Percentiles rank a stretch among this genome's conserved stretches.
phyloP scores from a whole-genome alignment of 2,113 vertebrate species.

The Rhabdomys dilectus region DNA sequence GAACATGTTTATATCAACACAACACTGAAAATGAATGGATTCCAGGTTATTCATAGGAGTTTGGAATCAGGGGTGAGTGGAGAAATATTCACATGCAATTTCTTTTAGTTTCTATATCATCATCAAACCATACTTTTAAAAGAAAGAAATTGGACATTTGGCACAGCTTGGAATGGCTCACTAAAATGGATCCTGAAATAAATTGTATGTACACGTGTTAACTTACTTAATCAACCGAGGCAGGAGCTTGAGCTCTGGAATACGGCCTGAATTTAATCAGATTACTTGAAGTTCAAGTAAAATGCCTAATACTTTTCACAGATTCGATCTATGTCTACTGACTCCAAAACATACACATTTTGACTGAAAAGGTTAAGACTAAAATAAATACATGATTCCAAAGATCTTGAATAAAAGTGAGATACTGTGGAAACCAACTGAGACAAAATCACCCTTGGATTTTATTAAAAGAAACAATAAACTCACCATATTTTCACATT shows the following conservation, averaged over 20 bases:
- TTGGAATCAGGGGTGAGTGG: not conserved
- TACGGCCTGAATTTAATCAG: slow-evolving; percentile 32
- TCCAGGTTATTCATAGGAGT: not conserved
- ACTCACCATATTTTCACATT: not conserved
- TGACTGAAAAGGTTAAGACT: not conserved
- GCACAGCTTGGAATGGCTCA: not conserved
- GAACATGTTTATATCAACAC: not conserved
- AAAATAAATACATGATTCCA: slow-evolving; percentile 6
- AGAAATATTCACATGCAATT: not conserved
- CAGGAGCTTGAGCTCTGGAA: not conserved
- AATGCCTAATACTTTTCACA: not conserved
- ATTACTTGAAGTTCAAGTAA: not conserved
- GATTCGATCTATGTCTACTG: not conserved
- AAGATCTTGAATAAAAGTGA: slow-evolving; percentile 29
- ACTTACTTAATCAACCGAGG: not conserved
- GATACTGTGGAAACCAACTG: slow-evolving; percentile 27
- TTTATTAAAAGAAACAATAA: not conserved
- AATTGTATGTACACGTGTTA: not conserved
- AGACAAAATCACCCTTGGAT: not conserved
- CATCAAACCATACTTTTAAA: not conserved
- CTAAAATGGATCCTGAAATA: not conserved
- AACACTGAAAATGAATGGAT: not conserved
- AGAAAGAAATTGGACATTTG: not conserved
- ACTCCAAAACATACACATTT: not conserved
- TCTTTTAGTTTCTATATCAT: slow-evolving; percentile 33